phyloP scores from a whole-genome alignment of 2,797 vertebrate genomes.

The Dicrostonyx torquatus region DNA sequence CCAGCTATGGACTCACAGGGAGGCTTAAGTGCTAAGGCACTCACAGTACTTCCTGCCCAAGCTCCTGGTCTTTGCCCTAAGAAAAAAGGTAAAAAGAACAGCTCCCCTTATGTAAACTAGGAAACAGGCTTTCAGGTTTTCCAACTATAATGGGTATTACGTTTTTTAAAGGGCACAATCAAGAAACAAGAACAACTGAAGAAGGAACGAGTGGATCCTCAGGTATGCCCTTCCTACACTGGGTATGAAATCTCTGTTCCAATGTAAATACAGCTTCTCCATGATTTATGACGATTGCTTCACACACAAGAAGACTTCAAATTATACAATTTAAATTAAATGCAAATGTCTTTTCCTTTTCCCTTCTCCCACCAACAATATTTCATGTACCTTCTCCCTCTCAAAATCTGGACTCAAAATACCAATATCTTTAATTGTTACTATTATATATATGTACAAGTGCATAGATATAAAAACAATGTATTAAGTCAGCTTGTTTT shows the following conservation, averaged over 20 bases:
- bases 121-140: background rate
- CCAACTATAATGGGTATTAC: background rate
- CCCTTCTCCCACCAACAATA: background rate
- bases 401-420: background rate
- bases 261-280: background rate
- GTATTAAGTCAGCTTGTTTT: background rate
- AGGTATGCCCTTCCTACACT: background rate
- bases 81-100: background rate
- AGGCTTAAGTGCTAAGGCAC: background rate
- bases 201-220: background rate
- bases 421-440: background rate
- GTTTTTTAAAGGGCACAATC: background rate
- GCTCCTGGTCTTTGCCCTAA: background rate
- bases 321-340: background rate
- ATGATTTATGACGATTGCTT: background rate
- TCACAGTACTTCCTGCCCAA: background rate
- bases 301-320: background rate
- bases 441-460: background rate
- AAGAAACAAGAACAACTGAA: background rate
- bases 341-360: background rate
- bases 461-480: background rate
- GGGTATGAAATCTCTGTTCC: background rate
- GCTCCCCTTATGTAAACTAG: background rate
- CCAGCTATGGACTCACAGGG: background rate
- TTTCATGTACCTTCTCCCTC: background rate